Percentiles rank a stretch among this genome's conserved stretches.
Conservation (phyloP, 2,888 invertebrate genomes). For the Drosophila parthenogenetica region DNA sequence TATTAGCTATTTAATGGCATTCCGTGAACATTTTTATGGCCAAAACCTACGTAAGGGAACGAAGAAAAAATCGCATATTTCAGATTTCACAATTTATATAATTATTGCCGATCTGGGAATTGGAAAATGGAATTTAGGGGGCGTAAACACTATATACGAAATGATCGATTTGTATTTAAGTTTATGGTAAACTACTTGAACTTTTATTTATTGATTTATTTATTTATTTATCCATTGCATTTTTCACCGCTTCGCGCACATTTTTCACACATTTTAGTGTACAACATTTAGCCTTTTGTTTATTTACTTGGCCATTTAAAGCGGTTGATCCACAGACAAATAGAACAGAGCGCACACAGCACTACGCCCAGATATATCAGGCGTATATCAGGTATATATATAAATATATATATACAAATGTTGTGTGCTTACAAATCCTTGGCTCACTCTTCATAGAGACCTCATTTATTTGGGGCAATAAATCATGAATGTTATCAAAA, state of each 20-base stretch:
- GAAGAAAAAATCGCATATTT: background rate
- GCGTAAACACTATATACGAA: constrained; percentile 17
- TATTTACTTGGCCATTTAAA: constrained; percentile 77
- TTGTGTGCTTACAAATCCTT: constrained; percentile 57
- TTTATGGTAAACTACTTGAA: constrained; percentile 52
- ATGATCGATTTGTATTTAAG: constrained; percentile 73
- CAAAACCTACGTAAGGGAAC: background rate
- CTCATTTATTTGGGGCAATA: constrained; percentile 66
- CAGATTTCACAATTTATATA: background rate
- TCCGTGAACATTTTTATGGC: constrained; percentile 24
- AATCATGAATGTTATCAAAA: constrained; percentile 76
- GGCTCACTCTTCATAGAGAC: constrained; percentile 47
- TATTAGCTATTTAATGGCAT: constrained; percentile 19
- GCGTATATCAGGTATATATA: background rate
- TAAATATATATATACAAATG: constrained; percentile 1
- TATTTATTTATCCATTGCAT: constrained; percentile 70
- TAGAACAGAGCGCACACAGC: constrained; percentile 21
- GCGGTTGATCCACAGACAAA: constrained; percentile 69
- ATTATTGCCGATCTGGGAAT: background rate
- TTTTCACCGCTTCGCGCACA: constrained; percentile 62
- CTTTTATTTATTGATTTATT: constrained; percentile 67
- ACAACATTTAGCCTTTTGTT: constrained; percentile 70
- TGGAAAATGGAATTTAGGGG: background rate
- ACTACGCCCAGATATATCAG: background rate
- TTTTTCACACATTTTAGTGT: constrained; percentile 79